Evolutionary conservation across 2,888 invertebrate species (phyloP), one percentile per base, ranked within the genome.

Genomic region (Leptogaster cylindrica): DNA sequence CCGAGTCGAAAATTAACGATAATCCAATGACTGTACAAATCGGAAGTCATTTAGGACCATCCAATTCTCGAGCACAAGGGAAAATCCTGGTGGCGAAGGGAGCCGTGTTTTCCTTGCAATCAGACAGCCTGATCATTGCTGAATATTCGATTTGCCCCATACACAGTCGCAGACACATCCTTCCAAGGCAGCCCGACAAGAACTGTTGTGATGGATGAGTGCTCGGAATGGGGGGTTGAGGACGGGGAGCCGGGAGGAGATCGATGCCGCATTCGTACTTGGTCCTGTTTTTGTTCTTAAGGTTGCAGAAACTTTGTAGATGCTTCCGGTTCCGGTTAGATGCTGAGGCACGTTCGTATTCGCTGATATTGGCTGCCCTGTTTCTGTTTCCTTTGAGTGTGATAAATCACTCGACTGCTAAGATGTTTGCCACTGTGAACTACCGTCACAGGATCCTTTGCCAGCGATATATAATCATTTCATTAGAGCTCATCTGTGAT

Each of bases 21-120:
- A 70, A 70, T 70, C 67, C 70, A 70, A 70, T 70, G 70, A 70
- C 70, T 70, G 61, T 70, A 70, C 70, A 70, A 70, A 70, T 70
- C 70, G 70, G 70, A 70, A 70, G 66, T 70, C 70, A 70, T 70
- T 70, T 70, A 69, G 67, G 68, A 70, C 66, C 67, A 70, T 67
- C 65, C 68, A 68, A 68, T 70, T 70, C 67, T 63, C 51, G 58
- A 41, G 33, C 41, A 36, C 33, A 16, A 10, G 36, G 48, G 33
- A 65, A 18, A 27, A 36, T 50, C 50, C 36, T 25, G 33, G 33
- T 10, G 8, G 65, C 25, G n/a, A 33, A 25, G 48, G 31, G 33
- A n/a, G 41, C 18, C 28, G 28, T 46, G 44, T 63, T 63, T 63
- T 46, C 46, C 64, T 64, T 65, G 69, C 67, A 69, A 69, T 69